phyloP scores from a whole-genome alignment of 2,113 vertebrate species.

The Dasyprocta punctata region DNA sequence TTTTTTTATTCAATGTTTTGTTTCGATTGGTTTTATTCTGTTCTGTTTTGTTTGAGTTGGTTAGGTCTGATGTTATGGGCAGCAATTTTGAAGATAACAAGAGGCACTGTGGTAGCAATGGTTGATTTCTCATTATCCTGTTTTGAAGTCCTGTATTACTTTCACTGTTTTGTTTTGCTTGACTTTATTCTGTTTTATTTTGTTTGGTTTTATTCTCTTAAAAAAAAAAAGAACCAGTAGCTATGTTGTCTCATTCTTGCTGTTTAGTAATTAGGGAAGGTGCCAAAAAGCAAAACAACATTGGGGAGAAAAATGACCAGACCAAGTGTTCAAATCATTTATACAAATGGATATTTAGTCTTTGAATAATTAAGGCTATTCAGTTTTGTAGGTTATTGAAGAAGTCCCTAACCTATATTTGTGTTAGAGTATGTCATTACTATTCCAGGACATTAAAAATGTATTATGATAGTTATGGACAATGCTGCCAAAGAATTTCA shows the following conservation, averaged over 20 bases:
- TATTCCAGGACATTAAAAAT: constrained; percentile 50
- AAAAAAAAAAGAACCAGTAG: not conserved
- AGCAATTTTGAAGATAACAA: no score
- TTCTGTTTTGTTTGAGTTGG: no score
- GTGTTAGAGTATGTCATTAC: constrained; percentile 53
- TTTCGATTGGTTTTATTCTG: no score
- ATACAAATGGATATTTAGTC: constrained; percentile 18
- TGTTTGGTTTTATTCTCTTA: no score
- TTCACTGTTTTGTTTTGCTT: no score
- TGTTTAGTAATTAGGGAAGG: not conserved
- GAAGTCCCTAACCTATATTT: constrained; percentile 57
- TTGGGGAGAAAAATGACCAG: not conserved
- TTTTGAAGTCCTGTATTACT: no score
- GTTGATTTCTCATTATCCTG: no score
- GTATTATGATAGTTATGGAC: constrained; percentile 42
- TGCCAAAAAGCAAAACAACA: not conserved
- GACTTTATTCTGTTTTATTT: no score
- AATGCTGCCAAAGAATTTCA: constrained; percentile 43
- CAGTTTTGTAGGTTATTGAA: constrained; percentile 43
- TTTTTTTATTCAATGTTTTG: no score
- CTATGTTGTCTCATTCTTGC: not conserved
- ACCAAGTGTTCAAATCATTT: not conserved
- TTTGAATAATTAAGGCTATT: constrained; percentile 67
- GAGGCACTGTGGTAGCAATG: no score
- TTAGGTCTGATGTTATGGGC: no score